Evolutionary conservation across 2,113 vertebrate genomes (phyloP), one percentile per base, ranked within the genome.

Genomic region (Peromyscus polionotus): DNA sequence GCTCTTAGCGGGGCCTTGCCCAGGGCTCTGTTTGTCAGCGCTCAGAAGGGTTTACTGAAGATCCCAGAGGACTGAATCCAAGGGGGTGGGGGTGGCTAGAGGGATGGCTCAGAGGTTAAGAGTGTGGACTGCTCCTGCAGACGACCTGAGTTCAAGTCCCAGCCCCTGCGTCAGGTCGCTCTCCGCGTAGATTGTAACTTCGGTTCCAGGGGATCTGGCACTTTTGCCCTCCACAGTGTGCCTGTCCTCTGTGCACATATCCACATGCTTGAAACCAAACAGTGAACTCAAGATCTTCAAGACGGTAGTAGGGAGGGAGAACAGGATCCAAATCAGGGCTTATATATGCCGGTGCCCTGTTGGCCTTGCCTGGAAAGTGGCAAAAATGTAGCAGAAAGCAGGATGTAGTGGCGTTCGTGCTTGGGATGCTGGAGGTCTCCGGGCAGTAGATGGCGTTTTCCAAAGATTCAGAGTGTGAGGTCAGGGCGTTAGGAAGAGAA

Each of bases 1-100:
- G 91, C 93, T 90, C 28, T 57, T n/a, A 10, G 17, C 94, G 77
- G 93, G 93, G 79, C 76, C 88, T 92, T 68, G 36, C 94, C 85
- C 3, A 0, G 67, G 84, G 59, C 59, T 86, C 51, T 88, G 45
- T 63, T 97, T 91, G 90, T 57, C 91, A 59, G 94, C 75, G 73
- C 61, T 68, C 80, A 77, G 7, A 42, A 65, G 72, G 76, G 20
- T 97, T 91, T 90, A 22, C 91, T 77, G 48, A 87, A 16, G 59
- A 68, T 85, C 81, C 81, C 91, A 16, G 76, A 92, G 73, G 65
- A 75, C 79, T 84, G 54, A 45, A 54, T 45, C 31, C 28, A 31
- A 45, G 61, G n/a, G 59, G 26, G 59, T 84, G 13, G 81, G 81
- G 16, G 20, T n/a, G 54, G 22, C 57, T 28, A 6, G 57, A 59